A percentile compares a stretch with the other conserved stretches of the same genome.
Evolutionary conservation across 92 coral and sea anemone species (phyloP).

Genomic region (Paragorgia papillata): DNA sequence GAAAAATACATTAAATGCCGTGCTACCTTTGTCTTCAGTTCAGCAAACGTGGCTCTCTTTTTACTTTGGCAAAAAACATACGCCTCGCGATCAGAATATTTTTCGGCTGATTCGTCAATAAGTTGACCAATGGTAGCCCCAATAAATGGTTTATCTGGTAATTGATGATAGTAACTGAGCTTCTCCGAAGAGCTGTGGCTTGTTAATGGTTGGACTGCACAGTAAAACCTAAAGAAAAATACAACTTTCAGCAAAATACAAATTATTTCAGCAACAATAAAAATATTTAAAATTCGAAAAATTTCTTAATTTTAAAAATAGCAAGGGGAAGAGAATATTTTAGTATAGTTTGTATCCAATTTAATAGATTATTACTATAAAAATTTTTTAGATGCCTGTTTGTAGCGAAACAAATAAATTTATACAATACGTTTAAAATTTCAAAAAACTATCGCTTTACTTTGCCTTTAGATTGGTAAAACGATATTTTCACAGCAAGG

Average conservation of each 20-base stretch:
- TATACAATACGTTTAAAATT: too few relatives aligned
- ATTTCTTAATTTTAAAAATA: too few relatives aligned
- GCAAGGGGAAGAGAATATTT: too few relatives aligned
- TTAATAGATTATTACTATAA: too few relatives aligned
- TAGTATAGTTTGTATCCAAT: too few relatives aligned
- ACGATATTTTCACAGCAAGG: too few relatives aligned
- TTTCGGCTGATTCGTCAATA: constrained; percentile 74
- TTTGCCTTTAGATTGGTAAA: too few relatives aligned
- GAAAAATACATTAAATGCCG: neutral
- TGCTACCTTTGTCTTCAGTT: constrained; percentile 83
- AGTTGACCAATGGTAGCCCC: constrained; percentile 92
- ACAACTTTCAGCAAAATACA: neutral
- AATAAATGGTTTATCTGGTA: constrained; percentile 67
- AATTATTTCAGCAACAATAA: too few relatives aligned
- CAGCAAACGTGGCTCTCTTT: constrained; percentile 88
- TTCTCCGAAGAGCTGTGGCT: constrained; percentile 35
- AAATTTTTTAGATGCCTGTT: too few relatives aligned
- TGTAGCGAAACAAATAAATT: too few relatives aligned
- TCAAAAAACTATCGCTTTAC: too few relatives aligned
- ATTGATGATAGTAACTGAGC: constrained; percentile 79
- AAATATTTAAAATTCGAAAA: too few relatives aligned
- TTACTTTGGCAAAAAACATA: constrained; percentile 88
- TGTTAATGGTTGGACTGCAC: constrained; percentile 24
- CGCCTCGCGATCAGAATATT: constrained; percentile 90
- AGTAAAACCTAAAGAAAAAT: constrained; percentile 12